Base-by-base conservation (phyloP, 2,113 vertebrate species). In the Oryzias melastigma region DNA sequence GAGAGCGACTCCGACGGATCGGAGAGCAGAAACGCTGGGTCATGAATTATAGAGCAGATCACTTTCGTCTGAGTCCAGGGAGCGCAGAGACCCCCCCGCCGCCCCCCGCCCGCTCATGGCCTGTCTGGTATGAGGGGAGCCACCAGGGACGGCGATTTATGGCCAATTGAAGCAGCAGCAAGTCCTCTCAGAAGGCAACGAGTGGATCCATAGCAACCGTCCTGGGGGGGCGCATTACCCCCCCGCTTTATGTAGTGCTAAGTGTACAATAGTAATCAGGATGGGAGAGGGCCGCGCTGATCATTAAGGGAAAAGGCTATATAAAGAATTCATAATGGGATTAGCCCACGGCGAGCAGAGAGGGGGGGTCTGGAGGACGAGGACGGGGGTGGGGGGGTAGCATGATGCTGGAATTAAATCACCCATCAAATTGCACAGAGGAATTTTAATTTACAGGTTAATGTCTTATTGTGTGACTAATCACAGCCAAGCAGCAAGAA, bases 231-330 rank as follows among this genome's bases (percentile, higher is more conserved):
- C 96, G 95, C 95, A 98, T 98, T 96, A 98, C 95, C 95, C 93
- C 93, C 98, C 95, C 95, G 95, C 95, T 99, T 98, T 98, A 99
- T 99, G 97, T 98, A 98, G 96, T 98, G 96, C 95, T 98, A 98
- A 99, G 97, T 99, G 97, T 98, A 98, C 96, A 98, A 99, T 98
- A 96, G 97, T 98, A 98, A 98, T 99, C 97, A 98, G 96, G 94
- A 94, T 92, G 95, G 93, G 94, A 95, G 94, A 94, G 94, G 94
- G 95, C 95, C 93, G 94, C 95, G 92, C 95, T 98, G 95, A 99
- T 98, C 96, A 98, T 95, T 98, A 96, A 96, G 94, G 94, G 95
- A 94, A 97, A 97, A 95, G 94, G 94, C 96, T 98, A 95, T 98
- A 98, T 96, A 98, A 98, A 98, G 96, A 98, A 97, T 98, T 98